Base-by-base conservation (phyloP, 2,113 vertebrate species). In the Sinocyclocheilus anophthalmus region DNA sequence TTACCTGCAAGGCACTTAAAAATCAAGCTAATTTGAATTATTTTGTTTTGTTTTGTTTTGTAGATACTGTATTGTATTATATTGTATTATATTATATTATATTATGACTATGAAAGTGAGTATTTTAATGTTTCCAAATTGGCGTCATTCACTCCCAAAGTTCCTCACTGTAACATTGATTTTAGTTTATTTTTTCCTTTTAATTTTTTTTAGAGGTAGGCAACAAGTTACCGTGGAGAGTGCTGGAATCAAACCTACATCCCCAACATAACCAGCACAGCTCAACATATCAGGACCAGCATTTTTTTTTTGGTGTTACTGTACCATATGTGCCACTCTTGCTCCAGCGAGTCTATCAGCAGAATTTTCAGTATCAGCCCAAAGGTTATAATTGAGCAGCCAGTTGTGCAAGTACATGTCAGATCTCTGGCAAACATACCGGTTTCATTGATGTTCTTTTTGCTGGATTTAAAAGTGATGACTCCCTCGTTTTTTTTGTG, bases 401-500 rank as follows among this genome's bases (percentile, higher is more conserved):
- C 65, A 72, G 18, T 72, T 83, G 42, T 22, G 65, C 63, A 72
- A 83, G 65, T 53, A 48, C 24, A 67, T 65, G 79, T 48, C 79
- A 67, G 79, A 83, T 70, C 81, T 83, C 42, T 33, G 48, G 81
- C 45, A 72, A 83, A 83, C 26, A 70, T 37, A 53, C 18, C 20
- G 8, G 18, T 65, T 48, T 72, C 26, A 57, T 24, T 83, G 81
- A 55, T 83, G 81, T 30, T 72, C 65, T 37, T 83, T 81, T 55
- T 83, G 81, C 45, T 37, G 18, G 18, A 72, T 83, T 55, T 83
- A 83, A 83, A 83, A 83, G 81, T 83, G 81, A 83, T 83, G 81
- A 83, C 81, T 72, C 24, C 65, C 16, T 81, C 14, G 12, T 48
- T 48, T 59, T 48, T 37, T 57, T 30, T 45, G 14, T 48, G 61